phyloP scores from a whole-genome alignment of 2,888 invertebrate genomes.

The Drosophila nigricruria region DNA sequence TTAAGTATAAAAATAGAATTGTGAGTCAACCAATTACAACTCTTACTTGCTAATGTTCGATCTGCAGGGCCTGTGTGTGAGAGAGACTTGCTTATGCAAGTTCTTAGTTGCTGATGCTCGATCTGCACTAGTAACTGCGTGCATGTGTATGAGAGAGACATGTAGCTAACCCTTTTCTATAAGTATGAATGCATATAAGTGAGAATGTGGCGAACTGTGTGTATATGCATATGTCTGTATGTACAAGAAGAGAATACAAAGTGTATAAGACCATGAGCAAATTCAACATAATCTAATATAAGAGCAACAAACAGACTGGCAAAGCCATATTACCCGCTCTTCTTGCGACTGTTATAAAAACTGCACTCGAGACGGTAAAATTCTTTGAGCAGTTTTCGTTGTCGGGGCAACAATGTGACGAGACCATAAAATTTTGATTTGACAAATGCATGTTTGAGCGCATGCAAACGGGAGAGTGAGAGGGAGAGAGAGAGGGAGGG shows the following conservation, averaged over 20 bases:
- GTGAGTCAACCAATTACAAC: not conserved
- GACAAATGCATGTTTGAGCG: constrained; percentile 74
- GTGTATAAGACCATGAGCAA: not conserved
- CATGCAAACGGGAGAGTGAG: constrained; percentile 8
- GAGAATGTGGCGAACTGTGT: not conserved
- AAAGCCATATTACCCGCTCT: constrained; percentile 39
- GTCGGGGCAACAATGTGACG: constrained; percentile 76
- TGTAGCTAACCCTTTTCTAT: too few species aligned
- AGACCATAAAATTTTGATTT: constrained; percentile 81
- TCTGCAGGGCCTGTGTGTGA: not conserved
- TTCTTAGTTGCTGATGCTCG: not conserved
- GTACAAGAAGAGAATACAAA: not conserved
- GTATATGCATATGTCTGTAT: not conserved
- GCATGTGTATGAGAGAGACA: not conserved
- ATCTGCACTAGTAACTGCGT: not conserved
- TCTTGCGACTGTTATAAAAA: constrained; percentile 48
- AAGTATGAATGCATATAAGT: not conserved
- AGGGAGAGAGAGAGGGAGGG: not conserved
- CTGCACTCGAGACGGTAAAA: constrained; percentile 65
- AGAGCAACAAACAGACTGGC: constrained; percentile 22
- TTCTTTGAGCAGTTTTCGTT: constrained; percentile 50
- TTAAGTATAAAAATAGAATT: not conserved
- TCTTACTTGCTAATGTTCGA: not conserved
- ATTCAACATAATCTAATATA: not conserved
- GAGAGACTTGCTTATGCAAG: too few species aligned